Base-by-base conservation (phyloP, 2,888 invertebrate species). In the Leptura quadrifasciata region DNA sequence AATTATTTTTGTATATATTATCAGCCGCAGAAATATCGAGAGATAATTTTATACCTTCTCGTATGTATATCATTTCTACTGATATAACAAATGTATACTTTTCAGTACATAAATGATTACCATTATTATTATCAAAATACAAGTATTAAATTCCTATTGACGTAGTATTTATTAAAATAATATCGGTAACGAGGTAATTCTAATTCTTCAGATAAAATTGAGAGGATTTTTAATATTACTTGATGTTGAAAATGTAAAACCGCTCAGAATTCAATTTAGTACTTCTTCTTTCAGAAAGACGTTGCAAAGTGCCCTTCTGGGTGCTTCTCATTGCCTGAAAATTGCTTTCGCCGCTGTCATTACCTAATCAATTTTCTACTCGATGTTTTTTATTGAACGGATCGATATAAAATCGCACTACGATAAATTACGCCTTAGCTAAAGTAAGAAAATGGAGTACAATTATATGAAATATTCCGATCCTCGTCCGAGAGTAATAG, bases 251-350 rank as follows among this genome's bases (percentile, higher is more conserved):
- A 39, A 69, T 69, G 57, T 58, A 69, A 69, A 69, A 69, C 58
- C 69, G 69, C 18, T 69, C 69, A 69, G 58, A 69, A 69, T 69
- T 39, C 57, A 69, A 69, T 69, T 69, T 69, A 60, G 58, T 69
- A 58, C 21, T 35, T n/a, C 55, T 69, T 57, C 58, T 35, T 69
- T 35, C 58, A 54, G 21, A 69, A 39, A 58, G 18, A 31, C 68
- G 58, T 55, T 35, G 58, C 58, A 20, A 58, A 69, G 58, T 58
- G 58, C 69, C 58, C 47, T 58, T 58, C 58, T 68, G 27, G 63
- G 69, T 47, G n/a, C 39, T 35, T 39, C 69, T 60, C 58, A 31
- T 35, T 60, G 69, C 58, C 31, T 18, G 58, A 58, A 69, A 58
- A 58, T 58, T 69, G 35, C 63, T 58, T 58, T 58, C 39, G 69